Percentiles rank a stretch among this genome's conserved stretches.
Evolutionary conservation across 2,113 vertebrate genomes (phyloP).

Genomic region (Penelope pileata): DNA sequence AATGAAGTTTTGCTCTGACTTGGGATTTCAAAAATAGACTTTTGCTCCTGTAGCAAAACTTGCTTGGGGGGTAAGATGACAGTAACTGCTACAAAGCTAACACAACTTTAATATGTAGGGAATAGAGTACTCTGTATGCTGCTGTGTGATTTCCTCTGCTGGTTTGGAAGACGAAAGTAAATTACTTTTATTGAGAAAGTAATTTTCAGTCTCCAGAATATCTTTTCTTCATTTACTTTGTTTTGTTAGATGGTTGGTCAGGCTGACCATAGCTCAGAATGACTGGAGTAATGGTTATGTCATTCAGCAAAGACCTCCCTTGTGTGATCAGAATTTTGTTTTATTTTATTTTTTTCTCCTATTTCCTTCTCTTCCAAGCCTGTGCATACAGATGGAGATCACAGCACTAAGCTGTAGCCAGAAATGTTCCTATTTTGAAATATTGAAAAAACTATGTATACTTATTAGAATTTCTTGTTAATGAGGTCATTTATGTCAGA

Average conservation of each 20-base stretch:
- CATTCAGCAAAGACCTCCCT: conserved; percentile 39
- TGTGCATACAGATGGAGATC: not conserved
- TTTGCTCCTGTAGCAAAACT: not conserved
- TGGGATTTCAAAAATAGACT: not conserved
- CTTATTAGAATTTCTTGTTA: conserved; percentile 56
- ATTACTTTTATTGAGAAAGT: not conserved
- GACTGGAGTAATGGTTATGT: not conserved
- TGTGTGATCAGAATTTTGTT: not conserved
- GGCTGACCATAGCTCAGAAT: not conserved
- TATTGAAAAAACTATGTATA: not conserved
- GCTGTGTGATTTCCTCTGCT: conserved; percentile 37
- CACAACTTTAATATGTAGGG: not conserved
- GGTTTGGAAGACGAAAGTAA: conserved; percentile 37
- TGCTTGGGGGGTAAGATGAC: not conserved
- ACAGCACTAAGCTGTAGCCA: conserved; percentile 8
- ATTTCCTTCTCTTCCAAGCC: not conserved
- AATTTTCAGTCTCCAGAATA: conserved; percentile 31
- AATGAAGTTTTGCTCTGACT: not conserved
- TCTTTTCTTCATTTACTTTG: not conserved
- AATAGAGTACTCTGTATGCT: not conserved
- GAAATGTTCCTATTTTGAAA: conserved; percentile 4
- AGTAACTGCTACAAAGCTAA: conserved; percentile 14
- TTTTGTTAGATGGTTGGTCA: not conserved
- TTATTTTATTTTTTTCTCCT: not conserved
- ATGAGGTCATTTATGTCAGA: conserved; percentile 61